Evolutionary conservation across 2,888 invertebrate species (phyloP).

Genomic region (Gymnocheta viridis): DNA sequence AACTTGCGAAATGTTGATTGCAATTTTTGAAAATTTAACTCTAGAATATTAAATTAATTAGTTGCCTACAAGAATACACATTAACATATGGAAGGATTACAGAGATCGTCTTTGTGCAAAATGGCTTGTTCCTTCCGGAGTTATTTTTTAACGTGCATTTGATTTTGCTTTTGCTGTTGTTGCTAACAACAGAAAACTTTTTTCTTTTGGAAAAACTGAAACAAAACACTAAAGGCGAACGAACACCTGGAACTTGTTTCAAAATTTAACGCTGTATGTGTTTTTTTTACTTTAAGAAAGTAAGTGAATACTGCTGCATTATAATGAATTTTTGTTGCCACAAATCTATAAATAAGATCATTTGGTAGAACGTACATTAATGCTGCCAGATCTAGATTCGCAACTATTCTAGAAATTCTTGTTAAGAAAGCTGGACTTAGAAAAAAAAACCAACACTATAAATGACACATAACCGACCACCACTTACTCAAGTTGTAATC

Average conservation of each 20-base stretch:
- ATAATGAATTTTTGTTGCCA: slow-evolving; percentile 32
- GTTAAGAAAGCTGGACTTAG: no score
- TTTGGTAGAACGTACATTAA: not conserved
- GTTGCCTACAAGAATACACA: no score
- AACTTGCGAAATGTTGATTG: no score
- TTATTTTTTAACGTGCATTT: not conserved
- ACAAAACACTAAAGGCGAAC: slow-evolving; percentile 34
- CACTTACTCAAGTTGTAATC: no score
- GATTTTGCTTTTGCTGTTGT: not conserved
- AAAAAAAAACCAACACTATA: no score
- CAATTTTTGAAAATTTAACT: no score
- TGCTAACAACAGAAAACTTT: not conserved
- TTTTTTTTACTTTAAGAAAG: slow-evolving; percentile 19
- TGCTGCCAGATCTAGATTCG: no score
- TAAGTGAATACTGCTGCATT: slow-evolving; percentile 31
- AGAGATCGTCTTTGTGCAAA: not conserved
- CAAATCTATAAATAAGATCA: slow-evolving; percentile 39
- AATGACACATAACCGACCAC: no score
- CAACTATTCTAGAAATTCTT: no score
- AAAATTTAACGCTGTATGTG: slow-evolving; percentile 3
- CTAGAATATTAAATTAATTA: no score
- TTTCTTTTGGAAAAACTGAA: slow-evolving; percentile 22
- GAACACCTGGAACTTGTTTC: slow-evolving; percentile 45
- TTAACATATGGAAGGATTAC: not conserved
- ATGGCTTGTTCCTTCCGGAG: not conserved